A percentile compares a stretch with the other conserved stretches of the same genome.
These are phyloP conservation scores for Odontocolon sp. DNA, from an alignment of 2,888 invertebrate genomes.

Conservation along the genomic window DNA sequence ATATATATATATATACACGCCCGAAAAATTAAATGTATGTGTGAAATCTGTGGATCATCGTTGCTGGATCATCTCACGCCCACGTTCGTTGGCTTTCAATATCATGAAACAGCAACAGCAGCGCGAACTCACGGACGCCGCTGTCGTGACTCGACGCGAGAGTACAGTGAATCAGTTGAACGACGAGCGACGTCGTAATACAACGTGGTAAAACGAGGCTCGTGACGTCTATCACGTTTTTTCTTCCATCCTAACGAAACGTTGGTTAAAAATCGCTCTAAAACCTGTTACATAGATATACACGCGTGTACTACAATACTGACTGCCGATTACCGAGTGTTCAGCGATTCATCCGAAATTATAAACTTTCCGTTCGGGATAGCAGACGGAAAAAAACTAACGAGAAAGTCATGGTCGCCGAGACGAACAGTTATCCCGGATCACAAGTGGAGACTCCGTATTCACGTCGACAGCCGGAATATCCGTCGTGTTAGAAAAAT, in stretches of 20 bases:
- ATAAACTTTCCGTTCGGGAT: background rate
- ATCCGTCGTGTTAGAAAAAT: slow-evolving; percentile 3
- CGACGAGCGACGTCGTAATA: slow-evolving; percentile 29
- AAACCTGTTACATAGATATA: background rate
- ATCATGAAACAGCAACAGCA: background rate
- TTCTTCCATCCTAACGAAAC: background rate
- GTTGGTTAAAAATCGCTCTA: background rate
- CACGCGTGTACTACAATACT: background rate
- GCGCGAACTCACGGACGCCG: slow-evolving; percentile 6
- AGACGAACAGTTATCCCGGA: too few species aligned
- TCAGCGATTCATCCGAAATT: background rate
- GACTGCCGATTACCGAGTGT: background rate
- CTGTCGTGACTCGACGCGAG: slow-evolving; percentile 30
- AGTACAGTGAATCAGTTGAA: slow-evolving; percentile 45
- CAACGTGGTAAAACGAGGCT: slow-evolving; percentile 28
- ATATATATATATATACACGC: too few species aligned
- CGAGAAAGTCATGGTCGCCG: slow-evolving; percentile 46
- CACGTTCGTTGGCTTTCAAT: background rate
- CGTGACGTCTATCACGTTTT: slow-evolving; percentile 18
- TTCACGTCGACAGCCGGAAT: slow-evolving; percentile 19
- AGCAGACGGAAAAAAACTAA: slow-evolving; percentile 15
- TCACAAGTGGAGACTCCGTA: slow-evolving; percentile 27
- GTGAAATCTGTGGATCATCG: background rate
- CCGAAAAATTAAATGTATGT: too few species aligned
- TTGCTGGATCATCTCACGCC: background rate